phyloP scores from a whole-genome alignment of 2,888 invertebrate species.

The Dynastes grantii region DNA sequence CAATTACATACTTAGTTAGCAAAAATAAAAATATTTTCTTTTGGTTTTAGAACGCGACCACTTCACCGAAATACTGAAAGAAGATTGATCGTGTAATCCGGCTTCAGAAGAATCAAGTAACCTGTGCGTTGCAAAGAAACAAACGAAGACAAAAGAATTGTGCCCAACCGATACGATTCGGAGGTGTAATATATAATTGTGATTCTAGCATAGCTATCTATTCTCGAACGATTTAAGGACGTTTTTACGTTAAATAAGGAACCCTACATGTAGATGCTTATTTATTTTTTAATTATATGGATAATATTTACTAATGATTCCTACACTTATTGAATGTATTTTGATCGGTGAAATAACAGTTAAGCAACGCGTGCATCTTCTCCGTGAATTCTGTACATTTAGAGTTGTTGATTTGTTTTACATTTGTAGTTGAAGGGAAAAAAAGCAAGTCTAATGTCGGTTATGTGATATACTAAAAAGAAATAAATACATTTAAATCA shows the following conservation, averaged over 20 bases:
- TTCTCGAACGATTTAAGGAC: slow-evolving; percentile 20
- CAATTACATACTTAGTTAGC: too few species aligned
- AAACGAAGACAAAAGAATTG: not conserved
- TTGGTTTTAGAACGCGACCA: slow-evolving; percentile 33
- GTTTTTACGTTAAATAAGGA: slow-evolving; percentile 25
- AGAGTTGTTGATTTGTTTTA: slow-evolving; percentile 19
- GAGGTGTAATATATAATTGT: slow-evolving; percentile 24
- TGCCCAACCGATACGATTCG: slow-evolving; percentile 3
- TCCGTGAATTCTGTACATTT: slow-evolving; percentile 19
- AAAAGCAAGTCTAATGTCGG: too few species aligned
- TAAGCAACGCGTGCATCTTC: not conserved
- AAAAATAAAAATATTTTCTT: not conserved
- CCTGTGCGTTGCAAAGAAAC: not conserved
- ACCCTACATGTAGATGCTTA: slow-evolving; percentile 39
- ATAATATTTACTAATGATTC: slow-evolving; percentile 40
- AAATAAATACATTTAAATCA: slow-evolving; percentile 4
- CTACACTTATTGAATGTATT: slow-evolving; percentile 43
- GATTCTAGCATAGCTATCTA: slow-evolving; percentile 40
- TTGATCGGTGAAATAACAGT: slow-evolving; percentile 24
- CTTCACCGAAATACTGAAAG: slow-evolving; percentile 38
- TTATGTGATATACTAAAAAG: slow-evolving; percentile 44
- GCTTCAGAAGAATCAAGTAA: slow-evolving; percentile 10
- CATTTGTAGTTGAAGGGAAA: slow-evolving; percentile 7
- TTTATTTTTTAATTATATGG: slow-evolving; percentile 42
- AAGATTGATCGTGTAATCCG: slow-evolving; percentile 12